Evolutionary conservation across 53 echinoderm and acorn worm species (phyloP).

Genomic region (Mesocentrotus franciscanus): DNA sequence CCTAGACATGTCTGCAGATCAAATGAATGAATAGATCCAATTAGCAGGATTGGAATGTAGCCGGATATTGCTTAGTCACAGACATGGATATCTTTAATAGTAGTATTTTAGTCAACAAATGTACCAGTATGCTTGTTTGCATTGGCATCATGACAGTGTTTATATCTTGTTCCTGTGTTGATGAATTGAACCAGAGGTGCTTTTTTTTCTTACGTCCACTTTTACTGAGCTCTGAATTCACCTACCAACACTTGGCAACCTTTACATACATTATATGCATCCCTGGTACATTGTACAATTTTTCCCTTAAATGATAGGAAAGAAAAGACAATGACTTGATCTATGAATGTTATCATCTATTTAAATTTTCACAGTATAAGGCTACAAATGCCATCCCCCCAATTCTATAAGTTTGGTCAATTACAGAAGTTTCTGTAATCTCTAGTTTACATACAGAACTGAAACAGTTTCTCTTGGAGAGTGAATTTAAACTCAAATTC

Average conservation of each 20-base stretch:
- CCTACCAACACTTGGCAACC: too few species aligned
- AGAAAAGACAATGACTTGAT: too few species aligned
- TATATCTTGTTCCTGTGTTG: slow-evolving; percentile 2
- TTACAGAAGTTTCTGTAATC: too few species aligned
- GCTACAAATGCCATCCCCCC: too few species aligned
- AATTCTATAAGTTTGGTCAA: too few species aligned
- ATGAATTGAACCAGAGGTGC: not conserved
- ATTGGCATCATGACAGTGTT: not conserved
- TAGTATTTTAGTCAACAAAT: slow-evolving; percentile 2
- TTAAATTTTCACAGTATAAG: too few species aligned
- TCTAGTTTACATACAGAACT: too few species aligned
- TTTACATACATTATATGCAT: too few species aligned
- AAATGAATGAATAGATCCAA: slow-evolving; percentile 19
- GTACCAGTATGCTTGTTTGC: not conserved
- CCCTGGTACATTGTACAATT: too few species aligned
- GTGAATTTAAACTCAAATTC: not conserved
- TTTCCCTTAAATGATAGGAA: too few species aligned
- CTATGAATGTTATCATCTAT: too few species aligned
- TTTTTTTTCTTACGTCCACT: not conserved
- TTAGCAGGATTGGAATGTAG: slow-evolving; percentile 40
- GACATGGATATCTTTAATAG: not conserved
- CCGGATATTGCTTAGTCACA: slow-evolving; percentile 30
- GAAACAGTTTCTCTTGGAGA: too few species aligned
- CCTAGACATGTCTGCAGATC: slow-evolving; percentile 39
- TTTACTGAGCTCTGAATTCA: not conserved